Conservation (phyloP, 2,797 vertebrate species). For the Sebastes itinus region DNA sequence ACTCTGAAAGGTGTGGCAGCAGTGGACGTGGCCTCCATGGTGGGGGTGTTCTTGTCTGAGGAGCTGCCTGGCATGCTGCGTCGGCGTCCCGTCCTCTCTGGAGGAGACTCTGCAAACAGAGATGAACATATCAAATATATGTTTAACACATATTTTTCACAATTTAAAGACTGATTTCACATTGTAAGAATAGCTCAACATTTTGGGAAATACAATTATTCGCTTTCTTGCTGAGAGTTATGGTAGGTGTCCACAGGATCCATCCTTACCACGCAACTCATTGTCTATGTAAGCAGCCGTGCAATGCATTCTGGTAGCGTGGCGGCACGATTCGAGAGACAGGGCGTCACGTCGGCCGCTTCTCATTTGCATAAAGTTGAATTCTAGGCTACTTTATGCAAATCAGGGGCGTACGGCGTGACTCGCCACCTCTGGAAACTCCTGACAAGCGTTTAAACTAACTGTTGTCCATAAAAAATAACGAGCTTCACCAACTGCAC, state of each 20-base stretch:
- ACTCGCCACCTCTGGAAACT: no score
- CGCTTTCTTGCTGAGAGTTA: neutral
- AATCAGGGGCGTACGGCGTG: no score
- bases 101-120: conserved; percentile 88
- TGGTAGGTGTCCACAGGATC: neutral
- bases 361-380: no score
- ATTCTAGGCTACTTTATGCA: no score
- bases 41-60: conserved; percentile 86
- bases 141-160: neutral
- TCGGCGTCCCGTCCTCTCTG: conserved; percentile 90
- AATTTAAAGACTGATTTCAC: neutral
- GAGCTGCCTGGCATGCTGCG: conserved; percentile 93
- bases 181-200: neutral
- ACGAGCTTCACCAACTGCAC: no score
- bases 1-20: conserved; percentile 91
- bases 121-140: neutral
- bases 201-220: neutral
- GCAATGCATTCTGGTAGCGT: no score
- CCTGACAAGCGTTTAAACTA: no score
- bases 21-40: conserved; percentile 86
- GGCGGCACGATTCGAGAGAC: no score
- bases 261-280: no score
- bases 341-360: no score
- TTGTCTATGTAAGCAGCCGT: no score
- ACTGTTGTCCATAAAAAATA: no score